Base-by-base conservation (phyloP, 2,797 vertebrate species). In the Gouania willdenowi region DNA sequence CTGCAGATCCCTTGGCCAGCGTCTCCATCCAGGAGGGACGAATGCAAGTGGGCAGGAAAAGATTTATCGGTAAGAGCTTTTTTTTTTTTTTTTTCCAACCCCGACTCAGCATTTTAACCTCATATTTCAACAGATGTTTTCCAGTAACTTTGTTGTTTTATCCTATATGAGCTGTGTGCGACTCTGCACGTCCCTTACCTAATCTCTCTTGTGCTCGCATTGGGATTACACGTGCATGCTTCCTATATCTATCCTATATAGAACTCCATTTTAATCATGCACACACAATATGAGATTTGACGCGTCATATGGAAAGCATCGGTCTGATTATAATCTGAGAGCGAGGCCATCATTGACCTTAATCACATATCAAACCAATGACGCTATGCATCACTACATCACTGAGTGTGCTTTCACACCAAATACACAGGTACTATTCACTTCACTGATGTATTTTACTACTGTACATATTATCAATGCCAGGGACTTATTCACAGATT, bases 21-120 rank as follows among this genome's bases (percentile, higher is more conserved):
- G 16, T 92, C 94, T 68, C 84, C 90, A 40, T 88, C 91, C 63
- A 90, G 91, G 66, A 90, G 93, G 71, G 95, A 99, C 53, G 97
- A 99, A 75, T 98, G 97, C 85, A 98, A 95, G 74, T 99, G 97
- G 97, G 97, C 97, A 58, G 97, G 97, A 67, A 99, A 99, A 88
- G 94, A 99, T 79, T 87, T 95, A 48, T 78, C 88, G 79, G 97
- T 99, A 90, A 91, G 92, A 69, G 30, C 37, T 50, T 25, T 51
- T 65, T 51, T 9, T 30, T 42, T 60, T 22, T 36, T 26, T 51
- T 25, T 26, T 13, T 31, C n/a, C 40, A 28, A 41, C 42, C 43
- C 24, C 34, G 38, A 53, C 58, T 54, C 57, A 36, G 24, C 17
- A 3, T 34, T 49, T 65, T 39, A 26, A 33, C 46, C 41, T 39